Percentiles rank a stretch among this genome's conserved stretches.
These are phyloP conservation scores for Illadopsis cleaveri DNA, from an alignment of 2,113 vertebrate genomes.

Conservation along the genomic window DNA sequence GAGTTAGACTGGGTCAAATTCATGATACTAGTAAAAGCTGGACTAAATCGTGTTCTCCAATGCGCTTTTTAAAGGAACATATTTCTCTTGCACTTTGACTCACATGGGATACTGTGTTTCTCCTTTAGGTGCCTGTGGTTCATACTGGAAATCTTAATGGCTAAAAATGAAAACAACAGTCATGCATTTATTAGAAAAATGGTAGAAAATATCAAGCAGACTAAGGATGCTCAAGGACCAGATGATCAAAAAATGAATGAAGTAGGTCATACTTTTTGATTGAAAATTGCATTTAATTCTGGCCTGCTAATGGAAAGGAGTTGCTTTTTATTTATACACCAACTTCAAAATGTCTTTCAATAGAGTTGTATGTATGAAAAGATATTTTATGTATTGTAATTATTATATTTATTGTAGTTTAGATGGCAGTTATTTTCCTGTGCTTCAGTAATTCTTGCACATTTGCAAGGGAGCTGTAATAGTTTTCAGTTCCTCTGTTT, in stretches of 20 bases:
- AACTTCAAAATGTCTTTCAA: background rate
- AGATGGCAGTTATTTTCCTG: background rate
- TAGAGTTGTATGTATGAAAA: background rate
- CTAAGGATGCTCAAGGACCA: constrained; percentile 93
- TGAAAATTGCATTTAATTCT: background rate
- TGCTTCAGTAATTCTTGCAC: background rate
- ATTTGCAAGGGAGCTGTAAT: background rate
- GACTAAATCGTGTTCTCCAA: background rate
- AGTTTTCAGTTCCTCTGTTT: background rate
- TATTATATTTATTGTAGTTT: background rate
- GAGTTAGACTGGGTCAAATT: background rate
- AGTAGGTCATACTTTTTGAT: constrained; percentile 73
- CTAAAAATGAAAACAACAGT: constrained; percentile 99
- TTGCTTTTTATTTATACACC: background rate
- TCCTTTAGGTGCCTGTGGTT: constrained; percentile 92
- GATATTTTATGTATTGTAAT: background rate
- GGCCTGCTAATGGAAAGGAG: background rate
- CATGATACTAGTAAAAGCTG: background rate
- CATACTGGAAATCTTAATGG: constrained; percentile 96
- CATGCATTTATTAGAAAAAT: constrained; percentile 99
- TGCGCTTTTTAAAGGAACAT: background rate
- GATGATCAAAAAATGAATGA: constrained; percentile 95
- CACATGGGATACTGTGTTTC: background rate
- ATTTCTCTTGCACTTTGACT: background rate
- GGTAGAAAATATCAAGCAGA: constrained; percentile 99